A percentile compares a stretch with the other conserved stretches of the same genome.
phyloP scores from a whole-genome alignment of 2,113 vertebrate species.

The Dipodomys merriami region DNA sequence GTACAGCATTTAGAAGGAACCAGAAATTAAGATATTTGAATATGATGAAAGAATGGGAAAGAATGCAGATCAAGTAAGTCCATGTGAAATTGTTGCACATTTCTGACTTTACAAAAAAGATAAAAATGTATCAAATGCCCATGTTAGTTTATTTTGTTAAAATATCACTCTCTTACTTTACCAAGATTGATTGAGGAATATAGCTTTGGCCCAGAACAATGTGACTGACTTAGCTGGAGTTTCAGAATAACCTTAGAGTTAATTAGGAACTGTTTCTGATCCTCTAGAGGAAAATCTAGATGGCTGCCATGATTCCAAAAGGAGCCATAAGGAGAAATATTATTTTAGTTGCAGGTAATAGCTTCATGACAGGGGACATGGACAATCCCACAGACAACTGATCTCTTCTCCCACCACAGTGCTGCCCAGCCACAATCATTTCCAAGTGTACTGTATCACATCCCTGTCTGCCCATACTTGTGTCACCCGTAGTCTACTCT shows the following conservation, averaged over 20 bases:
- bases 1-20: not conserved
- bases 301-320: conserved; percentile 19
- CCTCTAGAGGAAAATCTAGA: conserved; percentile 7
- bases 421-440: too few relatives aligned
- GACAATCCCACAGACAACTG: not conserved
- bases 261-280: not conserved
- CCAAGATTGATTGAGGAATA: too few relatives aligned
- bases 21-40: not conserved
- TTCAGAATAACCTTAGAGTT: not conserved
- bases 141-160: not conserved
- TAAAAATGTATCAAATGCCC: not conserved
- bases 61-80: not conserved
- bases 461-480: not conserved
- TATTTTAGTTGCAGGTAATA: not conserved
- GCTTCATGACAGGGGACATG: not conserved
- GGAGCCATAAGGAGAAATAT: not conserved
- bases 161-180: too few relatives aligned
- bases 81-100: not conserved
- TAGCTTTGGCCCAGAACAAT: not conserved
- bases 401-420: not conserved
- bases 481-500: not conserved
- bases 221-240: not conserved
- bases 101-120: not conserved
- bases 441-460: too few relatives aligned
- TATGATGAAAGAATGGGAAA: not conserved